Conservation (phyloP, 2,797 vertebrate genomes). For the Neostethus bicornis region DNA sequence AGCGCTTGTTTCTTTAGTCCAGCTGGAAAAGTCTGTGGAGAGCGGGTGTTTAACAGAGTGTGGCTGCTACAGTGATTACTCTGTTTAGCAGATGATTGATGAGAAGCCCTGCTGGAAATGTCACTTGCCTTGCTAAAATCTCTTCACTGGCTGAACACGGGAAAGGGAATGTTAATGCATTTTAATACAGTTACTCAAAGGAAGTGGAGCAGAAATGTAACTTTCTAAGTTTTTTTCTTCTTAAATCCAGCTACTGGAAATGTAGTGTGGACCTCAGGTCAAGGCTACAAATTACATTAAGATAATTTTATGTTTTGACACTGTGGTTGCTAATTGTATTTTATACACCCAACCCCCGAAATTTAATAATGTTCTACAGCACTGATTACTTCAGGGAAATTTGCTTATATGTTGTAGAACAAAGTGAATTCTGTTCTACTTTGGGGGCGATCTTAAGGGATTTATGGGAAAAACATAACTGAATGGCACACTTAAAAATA, state of each 20-base stretch:
- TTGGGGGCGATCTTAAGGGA: conserved; percentile 58
- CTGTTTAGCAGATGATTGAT: conserved; percentile 80
- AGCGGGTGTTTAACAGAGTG: conserved; percentile 74
- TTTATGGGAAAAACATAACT: conserved; percentile 50
- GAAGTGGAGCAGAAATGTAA: conserved; percentile 42
- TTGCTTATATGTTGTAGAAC: conserved; percentile 52
- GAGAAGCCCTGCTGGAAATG: conserved; percentile 75
- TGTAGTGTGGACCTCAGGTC: conserved; percentile 15
- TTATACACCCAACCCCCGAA: conserved; percentile 17
- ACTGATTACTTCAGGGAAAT: conserved; percentile 39
- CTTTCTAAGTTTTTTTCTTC: conserved; percentile 27
- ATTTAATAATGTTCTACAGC: conserved; percentile 31
- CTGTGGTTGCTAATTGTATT: conserved; percentile 19
- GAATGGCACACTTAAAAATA: conserved; percentile 45
- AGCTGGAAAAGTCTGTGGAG: conserved; percentile 58
- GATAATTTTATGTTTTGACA: conserved; percentile 14
- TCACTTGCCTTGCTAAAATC: conserved; percentile 74
- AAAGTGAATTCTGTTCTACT: conserved; percentile 59
- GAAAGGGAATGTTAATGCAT: conserved; percentile 64
- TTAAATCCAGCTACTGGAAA: conserved; percentile 7
- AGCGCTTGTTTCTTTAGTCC: conserved; percentile 47
- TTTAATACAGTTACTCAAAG: conserved; percentile 60
- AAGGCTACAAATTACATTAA: background rate
- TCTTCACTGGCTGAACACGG: conserved; percentile 70
- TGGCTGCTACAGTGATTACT: conserved; percentile 76